Evolutionary conservation across 2,888 invertebrate genomes (phyloP).

Genomic region (Eucera pruinosa): DNA sequence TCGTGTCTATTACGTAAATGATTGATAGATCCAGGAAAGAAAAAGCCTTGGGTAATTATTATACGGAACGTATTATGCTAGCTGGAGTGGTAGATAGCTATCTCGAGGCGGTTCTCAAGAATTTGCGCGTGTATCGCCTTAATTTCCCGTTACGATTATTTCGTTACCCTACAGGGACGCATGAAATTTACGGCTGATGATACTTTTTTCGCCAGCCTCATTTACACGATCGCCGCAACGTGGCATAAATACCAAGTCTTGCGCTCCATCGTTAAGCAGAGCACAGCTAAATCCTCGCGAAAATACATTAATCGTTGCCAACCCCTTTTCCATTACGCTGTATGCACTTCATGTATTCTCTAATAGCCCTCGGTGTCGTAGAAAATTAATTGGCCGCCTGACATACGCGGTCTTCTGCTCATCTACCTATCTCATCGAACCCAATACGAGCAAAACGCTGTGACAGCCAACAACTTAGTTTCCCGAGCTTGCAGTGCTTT

Average conservation of each 20-base stretch:
- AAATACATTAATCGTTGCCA: constrained; percentile 24
- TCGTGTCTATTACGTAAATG: constrained; percentile 9
- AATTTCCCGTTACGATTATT: constrained; percentile 31
- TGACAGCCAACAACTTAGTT: constrained; percentile 1
- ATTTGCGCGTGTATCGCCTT: constrained; percentile 16
- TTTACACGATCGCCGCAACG: constrained; percentile 25
- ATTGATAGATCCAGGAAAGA: constrained; percentile 26
- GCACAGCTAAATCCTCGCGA: constrained; percentile 3
- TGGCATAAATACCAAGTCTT: neutral
- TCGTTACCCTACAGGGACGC: constrained; percentile 5
- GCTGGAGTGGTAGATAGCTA: constrained; percentile 37
- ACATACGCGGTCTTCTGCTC: constrained; percentile 13
- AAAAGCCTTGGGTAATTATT: constrained; percentile 35
- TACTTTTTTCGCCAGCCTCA: neutral
- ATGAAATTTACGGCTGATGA: constrained; percentile 18
- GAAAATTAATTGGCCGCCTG: constrained; percentile 11
- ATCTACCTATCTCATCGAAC: neutral
- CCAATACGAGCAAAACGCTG: neutral
- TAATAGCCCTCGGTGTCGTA: constrained; percentile 20
- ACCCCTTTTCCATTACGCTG: neutral
- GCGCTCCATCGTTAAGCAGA: constrained; percentile 16
- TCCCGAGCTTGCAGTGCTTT: neutral
- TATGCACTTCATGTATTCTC: constrained; percentile 26
- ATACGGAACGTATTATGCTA: constrained; percentile 19
- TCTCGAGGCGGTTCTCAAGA: constrained; percentile 11